These are phyloP conservation scores for Trissonchulus sp. DNA, from an alignment of 2,888 invertebrate genomes.

Conservation along the genomic window DNA sequence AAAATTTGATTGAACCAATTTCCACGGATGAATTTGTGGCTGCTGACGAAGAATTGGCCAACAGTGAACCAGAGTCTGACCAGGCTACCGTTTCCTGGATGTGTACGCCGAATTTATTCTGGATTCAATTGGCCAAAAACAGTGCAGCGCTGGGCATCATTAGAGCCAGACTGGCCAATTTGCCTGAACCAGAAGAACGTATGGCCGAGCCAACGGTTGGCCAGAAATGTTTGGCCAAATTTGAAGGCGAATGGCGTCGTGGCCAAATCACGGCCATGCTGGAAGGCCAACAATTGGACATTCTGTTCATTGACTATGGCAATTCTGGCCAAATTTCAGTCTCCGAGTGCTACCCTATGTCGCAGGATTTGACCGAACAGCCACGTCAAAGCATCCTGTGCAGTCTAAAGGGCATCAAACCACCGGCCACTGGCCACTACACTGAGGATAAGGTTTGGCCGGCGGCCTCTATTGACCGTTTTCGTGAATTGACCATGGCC, in stretches of 20 bases:
- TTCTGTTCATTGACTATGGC: constrained; percentile 18
- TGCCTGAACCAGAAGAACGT: neutral
- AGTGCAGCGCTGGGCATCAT: neutral
- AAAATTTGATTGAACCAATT: no score
- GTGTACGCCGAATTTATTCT: constrained; percentile 15
- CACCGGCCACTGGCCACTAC: no score
- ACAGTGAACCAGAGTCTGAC: neutral
- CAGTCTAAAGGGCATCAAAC: neutral
- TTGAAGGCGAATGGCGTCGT: neutral
- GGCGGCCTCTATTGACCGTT: neutral
- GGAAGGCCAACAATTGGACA: neutral
- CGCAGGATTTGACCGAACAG: neutral
- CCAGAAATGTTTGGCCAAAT: neutral
- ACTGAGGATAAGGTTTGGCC: neutral
- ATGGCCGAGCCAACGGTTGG: neutral
- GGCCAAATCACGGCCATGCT: neutral
- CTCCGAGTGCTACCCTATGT: neutral
- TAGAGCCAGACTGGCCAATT: neutral
- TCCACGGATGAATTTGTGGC: no score
- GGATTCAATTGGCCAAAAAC: neutral
- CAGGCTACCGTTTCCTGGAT: neutral
- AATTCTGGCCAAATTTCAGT: neutral
- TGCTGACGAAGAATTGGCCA: no score
- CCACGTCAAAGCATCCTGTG: neutral
- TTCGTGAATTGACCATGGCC: neutral